phyloP scores from a whole-genome alignment of 92 coral and sea anemone species.

The Parazoanthus atlanticus region DNA sequence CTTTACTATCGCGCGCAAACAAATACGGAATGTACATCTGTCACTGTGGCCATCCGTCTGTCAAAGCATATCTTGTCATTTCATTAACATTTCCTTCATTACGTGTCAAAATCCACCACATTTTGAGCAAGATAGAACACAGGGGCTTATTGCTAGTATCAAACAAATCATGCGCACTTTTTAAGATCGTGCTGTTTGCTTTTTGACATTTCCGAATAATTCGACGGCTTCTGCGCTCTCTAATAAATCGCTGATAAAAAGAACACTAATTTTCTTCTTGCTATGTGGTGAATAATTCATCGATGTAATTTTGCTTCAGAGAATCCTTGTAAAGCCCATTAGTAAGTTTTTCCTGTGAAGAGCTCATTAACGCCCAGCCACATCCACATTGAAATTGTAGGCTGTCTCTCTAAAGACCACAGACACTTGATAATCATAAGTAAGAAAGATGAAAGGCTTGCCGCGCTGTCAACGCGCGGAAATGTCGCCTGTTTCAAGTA shows the following conservation, averaged over 20 bases:
- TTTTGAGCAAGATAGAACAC: constrained; percentile 18
- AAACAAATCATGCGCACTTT: neutral
- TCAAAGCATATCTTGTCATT: constrained; percentile 72
- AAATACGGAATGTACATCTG: constrained; percentile 69
- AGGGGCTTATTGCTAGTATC: constrained; percentile 24
- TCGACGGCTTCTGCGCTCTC: constrained; percentile 30
- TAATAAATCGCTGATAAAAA: constrained; percentile 24
- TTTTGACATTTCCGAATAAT: constrained; percentile 21
- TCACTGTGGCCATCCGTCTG: constrained; percentile 69
- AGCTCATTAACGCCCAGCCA: constrained; percentile 84
- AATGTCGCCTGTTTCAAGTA: constrained; percentile 86
- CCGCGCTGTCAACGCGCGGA: constrained; percentile 95
- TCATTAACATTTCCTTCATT: constrained; percentile 74
- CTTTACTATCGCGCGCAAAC: constrained; percentile 78
- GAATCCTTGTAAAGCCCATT: constrained; percentile 53
- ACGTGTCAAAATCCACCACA: constrained; percentile 62
- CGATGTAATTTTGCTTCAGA: constrained; percentile 61
- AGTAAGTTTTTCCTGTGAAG: constrained; percentile 62
- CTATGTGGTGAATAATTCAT: constrained; percentile 58
- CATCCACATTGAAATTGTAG: constrained; percentile 69
- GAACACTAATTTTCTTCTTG: constrained; percentile 17
- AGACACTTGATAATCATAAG: constrained; percentile 72
- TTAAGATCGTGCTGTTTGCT: constrained; percentile 36
- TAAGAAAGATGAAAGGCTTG: constrained; percentile 65
- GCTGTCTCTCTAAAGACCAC: constrained; percentile 63